Evolutionary conservation across 2,888 invertebrate species (phyloP).

Genomic region (Andrena camellia): DNA sequence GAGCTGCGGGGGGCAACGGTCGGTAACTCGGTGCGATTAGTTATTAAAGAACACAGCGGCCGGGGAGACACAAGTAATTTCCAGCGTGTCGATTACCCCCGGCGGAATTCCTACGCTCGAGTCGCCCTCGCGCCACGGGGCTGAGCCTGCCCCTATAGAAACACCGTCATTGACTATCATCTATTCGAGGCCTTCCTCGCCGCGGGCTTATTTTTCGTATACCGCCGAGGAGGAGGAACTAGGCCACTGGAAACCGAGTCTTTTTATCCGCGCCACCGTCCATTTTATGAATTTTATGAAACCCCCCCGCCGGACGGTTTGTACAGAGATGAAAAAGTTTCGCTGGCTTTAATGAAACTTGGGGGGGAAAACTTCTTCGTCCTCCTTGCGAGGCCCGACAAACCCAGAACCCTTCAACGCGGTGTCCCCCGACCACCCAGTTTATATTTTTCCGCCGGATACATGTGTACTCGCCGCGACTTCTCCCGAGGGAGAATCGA

Average conservation of each 20-base stretch:
- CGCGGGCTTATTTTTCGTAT: constrained; percentile 70
- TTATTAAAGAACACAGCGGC: constrained; percentile 28
- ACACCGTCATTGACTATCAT: constrained; percentile 72
- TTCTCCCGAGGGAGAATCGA: background rate
- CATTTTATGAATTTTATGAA: constrained; percentile 74
- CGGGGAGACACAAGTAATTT: constrained; percentile 50
- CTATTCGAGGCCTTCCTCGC: constrained; percentile 66
- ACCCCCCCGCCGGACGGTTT: constrained; percentile 45
- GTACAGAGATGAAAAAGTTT: constrained; percentile 72
- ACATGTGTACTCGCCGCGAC: constrained; percentile 31
- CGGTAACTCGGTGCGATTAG: constrained; percentile 32
- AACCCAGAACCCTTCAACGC: background rate
- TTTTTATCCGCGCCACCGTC: constrained; percentile 63
- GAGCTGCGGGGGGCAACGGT: background rate
- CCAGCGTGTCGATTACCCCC: constrained; percentile 52
- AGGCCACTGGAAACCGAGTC: constrained; percentile 69
- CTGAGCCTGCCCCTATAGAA: constrained; percentile 51
- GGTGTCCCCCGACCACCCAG: background rate
- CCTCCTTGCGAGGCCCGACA: background rate
- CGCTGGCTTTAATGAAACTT: constrained; percentile 68
- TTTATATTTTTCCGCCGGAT: constrained; percentile 33
- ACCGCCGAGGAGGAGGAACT: constrained; percentile 52
- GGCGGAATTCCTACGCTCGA: constrained; percentile 42
- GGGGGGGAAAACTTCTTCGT: constrained; percentile 43
- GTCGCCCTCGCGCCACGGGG: constrained; percentile 28